Conservation (phyloP, 2,888 invertebrate genomes). For the Seira musarum region DNA sequence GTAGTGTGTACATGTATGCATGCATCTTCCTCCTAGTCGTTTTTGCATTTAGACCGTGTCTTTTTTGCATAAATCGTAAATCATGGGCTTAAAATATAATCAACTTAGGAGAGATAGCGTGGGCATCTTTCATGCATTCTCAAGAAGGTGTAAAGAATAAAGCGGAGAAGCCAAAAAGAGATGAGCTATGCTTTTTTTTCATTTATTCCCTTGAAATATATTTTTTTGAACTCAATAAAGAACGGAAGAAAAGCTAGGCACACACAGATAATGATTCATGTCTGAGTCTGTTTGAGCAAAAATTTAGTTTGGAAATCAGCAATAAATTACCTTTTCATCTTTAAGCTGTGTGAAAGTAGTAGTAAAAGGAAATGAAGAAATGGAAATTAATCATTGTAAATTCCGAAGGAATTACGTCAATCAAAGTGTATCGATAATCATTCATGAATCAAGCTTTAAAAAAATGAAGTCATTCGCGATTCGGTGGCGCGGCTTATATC, state of each 20-base stretch:
- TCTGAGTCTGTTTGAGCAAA: constrained; percentile 19
- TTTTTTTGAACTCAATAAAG: neutral
- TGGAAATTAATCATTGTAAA: constrained; percentile 43
- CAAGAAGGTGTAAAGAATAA: constrained; percentile 41
- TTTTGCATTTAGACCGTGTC: constrained; percentile 33
- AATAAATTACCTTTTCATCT: too few species aligned
- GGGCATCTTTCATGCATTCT: constrained; percentile 58
- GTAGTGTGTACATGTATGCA: too few species aligned
- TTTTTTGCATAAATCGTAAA: constrained; percentile 60
- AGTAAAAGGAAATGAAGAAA: constrained; percentile 12
- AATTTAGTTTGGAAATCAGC: too few species aligned
- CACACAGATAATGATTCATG: constrained; percentile 52
- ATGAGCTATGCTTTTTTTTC: constrained; percentile 35
- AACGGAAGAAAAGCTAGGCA: neutral
- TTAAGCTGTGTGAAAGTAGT: constrained; percentile 3
- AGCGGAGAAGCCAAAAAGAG: neutral
- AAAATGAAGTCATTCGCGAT: too few species aligned
- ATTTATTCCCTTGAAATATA: neutral
- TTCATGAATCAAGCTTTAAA: too few species aligned
- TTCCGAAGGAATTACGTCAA: constrained; percentile 47
- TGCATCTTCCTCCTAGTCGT: neutral
- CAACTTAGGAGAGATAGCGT: constrained; percentile 57
- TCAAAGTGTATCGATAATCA: neutral
- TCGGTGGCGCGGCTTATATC: too few species aligned
- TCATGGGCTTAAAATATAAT: constrained; percentile 58